Evolutionary conservation across 1,140 invertebrate genomes (phyloP).

Genomic region (Drosophila funebris): DNA sequence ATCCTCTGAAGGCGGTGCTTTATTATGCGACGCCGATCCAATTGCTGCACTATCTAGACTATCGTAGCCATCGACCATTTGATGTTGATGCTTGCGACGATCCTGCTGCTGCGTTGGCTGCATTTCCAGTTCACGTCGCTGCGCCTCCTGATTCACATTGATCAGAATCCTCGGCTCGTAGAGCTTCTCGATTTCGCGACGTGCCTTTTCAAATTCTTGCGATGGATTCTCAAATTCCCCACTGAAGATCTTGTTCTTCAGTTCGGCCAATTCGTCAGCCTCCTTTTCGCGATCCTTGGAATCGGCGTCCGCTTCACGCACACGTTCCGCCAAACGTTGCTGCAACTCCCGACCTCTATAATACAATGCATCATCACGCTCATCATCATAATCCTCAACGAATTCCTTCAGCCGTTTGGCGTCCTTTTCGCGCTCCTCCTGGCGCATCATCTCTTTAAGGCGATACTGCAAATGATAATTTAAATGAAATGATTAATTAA

Average conservation of each 20-base stretch:
- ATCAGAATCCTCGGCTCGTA: slow-evolving; percentile 92
- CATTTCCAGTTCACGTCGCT: slow-evolving; percentile 26
- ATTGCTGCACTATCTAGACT: slow-evolving; percentile 3
- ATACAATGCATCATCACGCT: slow-evolving; percentile 97
- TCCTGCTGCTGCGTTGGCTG: neutral
- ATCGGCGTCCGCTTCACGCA: slow-evolving; percentile 96
- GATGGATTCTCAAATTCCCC: slow-evolving; percentile 89
- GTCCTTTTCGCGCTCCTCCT: slow-evolving; percentile 94
- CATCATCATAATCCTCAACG: slow-evolving; percentile 99
- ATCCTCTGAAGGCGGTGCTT: slow-evolving; percentile 46
- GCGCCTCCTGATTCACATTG: slow-evolving; percentile 85
- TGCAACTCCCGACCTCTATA: slow-evolving; percentile 96
- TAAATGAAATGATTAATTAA: neutral
- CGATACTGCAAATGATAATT: slow-evolving; percentile 85
- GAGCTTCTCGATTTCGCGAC: slow-evolving; percentile 91
- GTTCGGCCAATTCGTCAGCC: slow-evolving; percentile 95
- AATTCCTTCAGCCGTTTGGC: slow-evolving; percentile 98
- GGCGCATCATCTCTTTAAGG: slow-evolving; percentile 92
- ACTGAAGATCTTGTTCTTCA: slow-evolving; percentile 92
- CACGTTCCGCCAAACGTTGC: slow-evolving; percentile 93
- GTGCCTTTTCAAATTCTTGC: slow-evolving; percentile 91
- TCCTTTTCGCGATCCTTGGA: slow-evolving; percentile 94
- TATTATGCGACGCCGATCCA: neutral
- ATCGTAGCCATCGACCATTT: slow-evolving; percentile 32
- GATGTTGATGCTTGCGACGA: slow-evolving; percentile 43